Conservation (phyloP, 2,888 invertebrate species). For the Trileptium ribeirensis region DNA sequence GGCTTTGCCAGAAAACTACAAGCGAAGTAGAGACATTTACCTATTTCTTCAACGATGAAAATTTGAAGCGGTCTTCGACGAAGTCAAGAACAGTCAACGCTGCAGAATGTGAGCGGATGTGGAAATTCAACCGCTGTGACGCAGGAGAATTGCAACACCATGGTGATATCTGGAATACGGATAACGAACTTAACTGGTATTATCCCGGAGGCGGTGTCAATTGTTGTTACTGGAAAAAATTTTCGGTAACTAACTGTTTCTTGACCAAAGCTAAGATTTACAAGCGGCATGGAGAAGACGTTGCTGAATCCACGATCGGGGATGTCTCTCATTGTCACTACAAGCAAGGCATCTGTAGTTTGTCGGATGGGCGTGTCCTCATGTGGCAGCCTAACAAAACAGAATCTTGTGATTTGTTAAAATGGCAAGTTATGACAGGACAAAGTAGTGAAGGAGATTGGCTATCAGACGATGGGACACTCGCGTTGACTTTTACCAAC, state of each 20-base stretch:
- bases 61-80: background rate
- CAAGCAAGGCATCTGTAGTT: background rate
- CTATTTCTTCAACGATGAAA: background rate
- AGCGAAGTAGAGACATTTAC: no score
- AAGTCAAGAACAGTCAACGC: background rate
- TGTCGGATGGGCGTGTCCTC: background rate
- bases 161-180: background rate
- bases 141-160: background rate
- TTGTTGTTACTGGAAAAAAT: slow-evolving; percentile 1
- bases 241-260: background rate
- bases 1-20: background rate
- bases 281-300: background rate
- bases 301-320: background rate
- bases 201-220: background rate
- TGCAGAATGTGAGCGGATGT: background rate
- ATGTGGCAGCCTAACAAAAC: background rate
- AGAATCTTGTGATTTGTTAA: background rate
- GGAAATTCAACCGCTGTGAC: background rate
- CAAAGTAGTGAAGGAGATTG: background rate
- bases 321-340: background rate
- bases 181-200: background rate
- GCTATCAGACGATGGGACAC: background rate
- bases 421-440: background rate
- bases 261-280: background rate
- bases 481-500: background rate